Conservation (phyloP, 1,140 invertebrate genomes). For the Leguminivora glycinivorella region DNA sequence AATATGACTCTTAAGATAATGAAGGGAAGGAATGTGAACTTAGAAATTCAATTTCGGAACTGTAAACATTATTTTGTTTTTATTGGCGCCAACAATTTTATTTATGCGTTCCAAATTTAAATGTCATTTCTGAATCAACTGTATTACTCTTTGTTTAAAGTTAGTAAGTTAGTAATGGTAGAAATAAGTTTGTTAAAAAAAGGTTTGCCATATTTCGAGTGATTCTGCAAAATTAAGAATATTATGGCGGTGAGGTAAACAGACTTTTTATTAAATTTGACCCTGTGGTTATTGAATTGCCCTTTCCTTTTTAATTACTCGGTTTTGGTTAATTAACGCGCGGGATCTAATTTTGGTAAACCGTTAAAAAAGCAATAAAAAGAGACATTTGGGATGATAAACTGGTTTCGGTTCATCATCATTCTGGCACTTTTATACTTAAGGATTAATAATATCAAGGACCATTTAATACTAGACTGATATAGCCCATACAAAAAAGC, state of each 20-base stretch:
- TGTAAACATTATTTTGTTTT: constrained; percentile 11
- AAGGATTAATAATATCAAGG: background rate
- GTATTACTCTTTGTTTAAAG: background rate
- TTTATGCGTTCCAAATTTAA: background rate
- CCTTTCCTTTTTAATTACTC: background rate
- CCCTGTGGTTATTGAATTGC: constrained; percentile 25
- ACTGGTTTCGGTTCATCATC: background rate
- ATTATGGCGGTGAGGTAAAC: constrained; percentile 11
- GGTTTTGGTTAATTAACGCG: constrained; percentile 12
- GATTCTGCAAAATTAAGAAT: constrained; percentile 19
- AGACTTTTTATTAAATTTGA: constrained; percentile 19
- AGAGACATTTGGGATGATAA: background rate
- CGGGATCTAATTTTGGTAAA: constrained; percentile 13
- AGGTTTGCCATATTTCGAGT: constrained; percentile 5
- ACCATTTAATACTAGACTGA: too few species aligned
- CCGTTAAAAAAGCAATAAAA: constrained; percentile 21
- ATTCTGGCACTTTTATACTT: background rate
- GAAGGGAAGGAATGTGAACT: background rate
- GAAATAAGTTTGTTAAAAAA: background rate
- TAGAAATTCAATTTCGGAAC: constrained; percentile 5
- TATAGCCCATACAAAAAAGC: too few species aligned
- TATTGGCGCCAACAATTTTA: constrained; percentile 21
- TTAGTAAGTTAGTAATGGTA: background rate
- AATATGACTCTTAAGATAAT: background rate
- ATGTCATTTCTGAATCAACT: background rate